These are phyloP conservation scores for Palythoa heliodiscus DNA, from an alignment of 92 coral and sea anemone species.

Conservation along the genomic window DNA sequence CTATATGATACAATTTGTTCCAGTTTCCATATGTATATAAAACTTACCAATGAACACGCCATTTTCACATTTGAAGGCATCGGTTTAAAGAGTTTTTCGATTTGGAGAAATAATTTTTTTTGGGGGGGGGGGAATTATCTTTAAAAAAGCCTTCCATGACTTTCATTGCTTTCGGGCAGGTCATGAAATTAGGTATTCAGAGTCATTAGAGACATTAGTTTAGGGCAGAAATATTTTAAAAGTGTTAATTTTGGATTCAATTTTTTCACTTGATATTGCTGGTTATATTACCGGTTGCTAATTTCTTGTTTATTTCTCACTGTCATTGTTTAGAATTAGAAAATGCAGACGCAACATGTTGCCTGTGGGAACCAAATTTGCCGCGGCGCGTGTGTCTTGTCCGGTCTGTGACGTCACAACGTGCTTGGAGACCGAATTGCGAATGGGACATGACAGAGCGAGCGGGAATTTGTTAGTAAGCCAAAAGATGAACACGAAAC, in stretches of 20 bases:
- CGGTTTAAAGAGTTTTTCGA: no score
- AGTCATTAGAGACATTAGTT: no score
- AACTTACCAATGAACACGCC: no score
- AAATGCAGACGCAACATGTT: background rate
- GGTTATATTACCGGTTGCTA: background rate
- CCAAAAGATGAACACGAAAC: constrained; percentile 2
- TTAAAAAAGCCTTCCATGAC: no score
- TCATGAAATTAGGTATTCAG: no score
- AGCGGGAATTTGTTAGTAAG: constrained; percentile 21
- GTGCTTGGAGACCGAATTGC: constrained; percentile 19
- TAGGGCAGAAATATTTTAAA: background rate
- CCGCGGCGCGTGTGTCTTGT: background rate
- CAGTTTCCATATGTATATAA: no score
- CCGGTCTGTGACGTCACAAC: constrained; percentile 23
- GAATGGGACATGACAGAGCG: background rate
- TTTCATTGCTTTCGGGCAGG: no score
- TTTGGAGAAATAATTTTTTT: no score
- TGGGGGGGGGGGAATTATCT: no score
- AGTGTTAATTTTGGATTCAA: background rate
- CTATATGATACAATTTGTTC: no score
- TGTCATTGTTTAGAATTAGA: background rate
- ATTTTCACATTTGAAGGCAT: no score
- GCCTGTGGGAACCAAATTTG: constrained; percentile 13
- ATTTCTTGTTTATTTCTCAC: background rate
- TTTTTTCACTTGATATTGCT: background rate